These are phyloP conservation scores for Limnodromus scolopaceus DNA, from an alignment of 2,797 vertebrate genomes.

Conservation along the genomic window DNA sequence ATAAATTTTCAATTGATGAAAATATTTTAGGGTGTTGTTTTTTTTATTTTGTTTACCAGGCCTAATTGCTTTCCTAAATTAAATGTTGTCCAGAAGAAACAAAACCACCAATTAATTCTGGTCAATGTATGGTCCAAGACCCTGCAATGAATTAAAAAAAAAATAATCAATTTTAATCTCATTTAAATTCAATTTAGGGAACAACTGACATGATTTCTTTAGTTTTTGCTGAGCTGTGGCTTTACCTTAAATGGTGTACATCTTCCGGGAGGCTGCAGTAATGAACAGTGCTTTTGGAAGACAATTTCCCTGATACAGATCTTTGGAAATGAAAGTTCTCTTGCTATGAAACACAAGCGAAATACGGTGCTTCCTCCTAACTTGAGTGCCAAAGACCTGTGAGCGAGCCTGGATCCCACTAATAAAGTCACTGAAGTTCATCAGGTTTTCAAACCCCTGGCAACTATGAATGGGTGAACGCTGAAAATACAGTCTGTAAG, in stretches of 20 bases:
- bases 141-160: not conserved
- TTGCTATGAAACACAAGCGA: not conserved
- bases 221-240: not conserved
- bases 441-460: not conserved
- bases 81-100: not conserved
- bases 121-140: not conserved
- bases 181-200: not conserved
- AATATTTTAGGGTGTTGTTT: not conserved
- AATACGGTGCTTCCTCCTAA: not conserved
- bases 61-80: not conserved
- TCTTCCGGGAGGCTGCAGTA: not conserved
- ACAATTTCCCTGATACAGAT: not conserved
- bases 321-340: conserved; percentile 29
- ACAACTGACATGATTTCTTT: not conserved
- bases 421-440: not conserved
- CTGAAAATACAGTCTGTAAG: not conserved
- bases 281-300: not conserved
- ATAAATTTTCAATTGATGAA: not conserved
- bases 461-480: fast-evolving
- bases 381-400: not conserved
- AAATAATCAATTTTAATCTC: not conserved
- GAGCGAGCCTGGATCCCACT: not conserved
- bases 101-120: not conserved
- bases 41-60: not conserved
- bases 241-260: not conserved